phyloP scores from a whole-genome alignment of 2,797 vertebrate genomes.

The Channallabes apus region DNA sequence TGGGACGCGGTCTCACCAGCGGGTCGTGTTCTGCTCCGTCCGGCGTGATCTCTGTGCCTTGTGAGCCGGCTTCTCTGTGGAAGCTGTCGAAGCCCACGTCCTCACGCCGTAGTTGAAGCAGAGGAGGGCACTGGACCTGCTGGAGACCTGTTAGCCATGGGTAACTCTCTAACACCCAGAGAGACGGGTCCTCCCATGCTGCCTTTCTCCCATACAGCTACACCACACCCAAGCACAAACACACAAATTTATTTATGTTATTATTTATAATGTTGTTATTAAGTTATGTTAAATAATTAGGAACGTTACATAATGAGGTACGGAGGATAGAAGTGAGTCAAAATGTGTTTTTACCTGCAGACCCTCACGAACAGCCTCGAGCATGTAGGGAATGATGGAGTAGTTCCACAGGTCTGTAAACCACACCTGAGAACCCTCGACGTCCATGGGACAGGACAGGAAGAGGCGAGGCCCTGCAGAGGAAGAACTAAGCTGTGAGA shows the following conservation, averaged over 20 bases:
- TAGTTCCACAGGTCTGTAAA: constrained; percentile 91
- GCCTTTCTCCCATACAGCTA: constrained; percentile 82
- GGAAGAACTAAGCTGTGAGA: neutral
- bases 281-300: neutral
- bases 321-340: neutral
- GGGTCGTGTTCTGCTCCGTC: constrained; percentile 77
- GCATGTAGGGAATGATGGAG: constrained; percentile 85
- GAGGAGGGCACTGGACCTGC: constrained; percentile 82
- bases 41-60: constrained; percentile 75
- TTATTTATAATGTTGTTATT: too few species aligned
- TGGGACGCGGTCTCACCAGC: constrained; percentile 73
- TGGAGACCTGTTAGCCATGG: constrained; percentile 78
- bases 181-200: constrained; percentile 84
- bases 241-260: neutral
- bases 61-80: constrained; percentile 70
- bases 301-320: neutral
- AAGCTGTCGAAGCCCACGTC: constrained; percentile 84
- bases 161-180: constrained; percentile 86
- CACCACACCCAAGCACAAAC: constrained; percentile 31
- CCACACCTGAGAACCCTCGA: constrained; percentile 86
- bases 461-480: constrained; percentile 83
- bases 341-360: constrained; percentile 75
- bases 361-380: constrained; percentile 85
- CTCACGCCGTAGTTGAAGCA: constrained; percentile 82
- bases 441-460: constrained; percentile 86